These are phyloP conservation scores for Polyommatus iphigenia DNA, from an alignment of 2,888 invertebrate species.

Conservation along the genomic window DNA sequence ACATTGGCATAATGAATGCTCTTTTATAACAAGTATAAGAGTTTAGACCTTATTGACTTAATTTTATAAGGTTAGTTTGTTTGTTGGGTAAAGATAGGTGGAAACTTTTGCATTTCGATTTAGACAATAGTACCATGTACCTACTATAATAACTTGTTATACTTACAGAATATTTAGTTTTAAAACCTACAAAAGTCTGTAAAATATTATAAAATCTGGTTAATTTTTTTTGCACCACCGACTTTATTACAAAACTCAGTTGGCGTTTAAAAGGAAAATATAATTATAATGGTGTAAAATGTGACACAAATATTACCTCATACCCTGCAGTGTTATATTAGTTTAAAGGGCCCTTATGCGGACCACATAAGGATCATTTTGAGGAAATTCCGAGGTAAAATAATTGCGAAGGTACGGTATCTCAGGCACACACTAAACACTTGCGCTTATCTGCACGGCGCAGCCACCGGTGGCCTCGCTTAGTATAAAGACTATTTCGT, in stretches of 20 bases:
- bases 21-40: no score
- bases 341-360: not conserved
- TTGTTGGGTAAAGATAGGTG: no score
- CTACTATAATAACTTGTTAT: no score
- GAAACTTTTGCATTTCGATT: not conserved
- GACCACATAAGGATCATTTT: not conserved
- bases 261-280: slow-evolving; percentile 8
- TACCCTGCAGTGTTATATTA: slow-evolving; percentile 37
- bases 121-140: no score
- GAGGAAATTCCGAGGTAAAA: not conserved
- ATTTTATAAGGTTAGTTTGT: no score
- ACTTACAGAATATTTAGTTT: no score
- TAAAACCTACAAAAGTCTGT: not conserved
- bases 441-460: slow-evolving; percentile 60
- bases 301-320: slow-evolving; percentile 59
- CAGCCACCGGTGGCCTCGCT: slow-evolving; percentile 52
- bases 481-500: slow-evolving; percentile 32
- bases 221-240: not conserved
- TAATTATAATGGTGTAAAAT: slow-evolving; percentile 36
- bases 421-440: slow-evolving; percentile 55
- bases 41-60: no score
- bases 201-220: not conserved
- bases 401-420: slow-evolving; percentile 54
- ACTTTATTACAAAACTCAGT: not conserved
- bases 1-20: no score